phyloP scores from a whole-genome alignment of 35 echinoderm and acorn worm species.

The Stichopus chloronotus region DNA sequence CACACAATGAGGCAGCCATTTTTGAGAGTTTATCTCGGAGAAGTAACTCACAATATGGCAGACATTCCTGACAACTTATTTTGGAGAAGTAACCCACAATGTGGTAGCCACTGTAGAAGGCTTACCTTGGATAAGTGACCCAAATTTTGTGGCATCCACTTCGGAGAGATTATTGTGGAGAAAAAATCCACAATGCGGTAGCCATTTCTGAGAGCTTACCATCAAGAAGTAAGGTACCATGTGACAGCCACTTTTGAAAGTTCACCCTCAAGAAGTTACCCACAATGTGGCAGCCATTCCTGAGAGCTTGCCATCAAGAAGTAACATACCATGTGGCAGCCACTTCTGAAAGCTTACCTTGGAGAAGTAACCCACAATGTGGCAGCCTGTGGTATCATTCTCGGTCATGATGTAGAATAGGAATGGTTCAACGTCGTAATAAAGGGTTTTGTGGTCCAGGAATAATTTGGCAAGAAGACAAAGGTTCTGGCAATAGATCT shows the following conservation, averaged over 20 bases:
- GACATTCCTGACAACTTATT: neutral
- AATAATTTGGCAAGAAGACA: constrained; percentile 97
- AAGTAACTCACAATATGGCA: constrained; percentile 97
- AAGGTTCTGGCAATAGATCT: constrained; percentile 95
- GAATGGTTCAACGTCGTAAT: constrained; percentile 97
- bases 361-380: constrained; percentile 96
- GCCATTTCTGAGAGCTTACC: too few relatives aligned
- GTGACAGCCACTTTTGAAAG: neutral
- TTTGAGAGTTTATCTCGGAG: constrained; percentile 77
- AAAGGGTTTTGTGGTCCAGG: constrained; percentile 94
- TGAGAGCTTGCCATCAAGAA: too few relatives aligned
- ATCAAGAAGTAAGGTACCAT: neutral
- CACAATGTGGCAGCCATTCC: constrained; percentile 79
- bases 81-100: too few relatives aligned
- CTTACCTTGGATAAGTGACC: constrained; percentile 98
- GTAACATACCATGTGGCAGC: neutral
- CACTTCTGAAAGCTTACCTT: constrained; percentile 68
- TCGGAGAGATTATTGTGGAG: constrained; percentile 75
- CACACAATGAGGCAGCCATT: neutral
- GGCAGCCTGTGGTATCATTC: constrained; percentile 88
- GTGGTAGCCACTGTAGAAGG: neutral
- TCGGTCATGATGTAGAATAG: constrained; percentile 98
- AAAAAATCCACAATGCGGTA: too few relatives aligned
- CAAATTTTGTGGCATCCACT: constrained; percentile 78
- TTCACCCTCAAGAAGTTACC: constrained; percentile 97